Evolutionary conservation across 2,888 invertebrate genomes (phyloP).

Genomic region (Xanthorhoe spadicearia): DNA sequence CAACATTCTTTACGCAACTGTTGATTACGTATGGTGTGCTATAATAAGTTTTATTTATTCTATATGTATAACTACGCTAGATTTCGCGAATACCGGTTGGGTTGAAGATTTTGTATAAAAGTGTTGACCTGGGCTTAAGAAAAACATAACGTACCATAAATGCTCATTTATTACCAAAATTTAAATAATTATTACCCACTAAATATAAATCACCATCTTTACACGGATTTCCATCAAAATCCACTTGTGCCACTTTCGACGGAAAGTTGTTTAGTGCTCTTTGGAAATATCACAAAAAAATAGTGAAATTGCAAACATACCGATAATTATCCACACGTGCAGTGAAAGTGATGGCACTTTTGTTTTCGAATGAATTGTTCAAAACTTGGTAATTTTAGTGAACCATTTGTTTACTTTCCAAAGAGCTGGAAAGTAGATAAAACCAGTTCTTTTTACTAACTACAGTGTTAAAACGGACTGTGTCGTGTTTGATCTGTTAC

Average conservation of each 20-base stretch:
- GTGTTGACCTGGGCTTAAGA: neutral
- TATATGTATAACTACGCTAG: too few relatives aligned
- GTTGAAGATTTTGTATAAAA: neutral
- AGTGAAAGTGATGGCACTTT: conserved; percentile 33
- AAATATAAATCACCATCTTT: conserved; percentile 3
- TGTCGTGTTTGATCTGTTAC: too few relatives aligned
- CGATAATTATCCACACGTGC: conserved; percentile 37
- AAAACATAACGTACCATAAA: neutral
- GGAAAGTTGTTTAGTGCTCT: conserved; percentile 15
- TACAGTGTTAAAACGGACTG: neutral
- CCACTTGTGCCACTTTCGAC: conserved; percentile 15
- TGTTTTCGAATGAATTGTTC: conserved; percentile 32
- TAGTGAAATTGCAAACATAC: conserved; percentile 44
- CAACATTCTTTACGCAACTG: too few relatives aligned
- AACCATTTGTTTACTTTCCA: neutral
- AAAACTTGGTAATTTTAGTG: conserved; percentile 17
- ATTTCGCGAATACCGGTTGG: neutral
- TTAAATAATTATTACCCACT: conserved; percentile 5
- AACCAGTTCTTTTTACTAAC: neutral
- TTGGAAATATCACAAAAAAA: conserved; percentile 29
- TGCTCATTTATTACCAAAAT: neutral
- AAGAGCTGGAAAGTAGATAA: neutral
- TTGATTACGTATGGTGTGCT: too few relatives aligned
- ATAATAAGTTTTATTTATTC: neutral
- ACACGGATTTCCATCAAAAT: conserved; percentile 15